phyloP scores from a whole-genome alignment of 2,113 vertebrate genomes.

The Shinisaurus crocodilurus region DNA sequence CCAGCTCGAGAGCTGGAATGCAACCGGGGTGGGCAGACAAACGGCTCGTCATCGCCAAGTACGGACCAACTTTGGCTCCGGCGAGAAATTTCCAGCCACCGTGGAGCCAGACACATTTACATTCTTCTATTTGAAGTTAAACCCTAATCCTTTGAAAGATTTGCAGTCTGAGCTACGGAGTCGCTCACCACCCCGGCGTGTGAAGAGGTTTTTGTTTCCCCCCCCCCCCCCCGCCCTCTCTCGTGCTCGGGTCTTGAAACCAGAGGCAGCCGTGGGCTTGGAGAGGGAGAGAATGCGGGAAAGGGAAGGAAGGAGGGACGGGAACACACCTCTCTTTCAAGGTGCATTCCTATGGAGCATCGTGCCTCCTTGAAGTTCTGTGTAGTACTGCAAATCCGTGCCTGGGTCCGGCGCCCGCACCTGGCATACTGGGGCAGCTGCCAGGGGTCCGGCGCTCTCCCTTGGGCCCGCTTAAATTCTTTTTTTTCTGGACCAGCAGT shows the following conservation, averaged over 20 bases:
- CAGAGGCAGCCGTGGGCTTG: conserved; percentile 21
- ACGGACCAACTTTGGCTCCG: conserved; percentile 71
- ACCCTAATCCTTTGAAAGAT: conserved; percentile 70
- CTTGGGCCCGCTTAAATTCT: not conserved
- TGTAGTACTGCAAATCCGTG: not conserved
- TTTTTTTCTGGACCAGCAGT: too few relatives aligned
- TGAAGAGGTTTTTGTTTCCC: conserved; percentile 17
- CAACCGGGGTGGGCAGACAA: conserved; percentile 67
- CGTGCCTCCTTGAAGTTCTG: too few relatives aligned
- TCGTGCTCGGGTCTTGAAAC: conserved; percentile 41
- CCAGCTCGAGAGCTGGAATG: conserved; percentile 54
- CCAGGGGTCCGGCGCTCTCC: not conserved
- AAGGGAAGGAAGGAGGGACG: not conserved
- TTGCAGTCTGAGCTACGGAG: conserved; percentile 65
- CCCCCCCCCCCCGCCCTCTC: too few relatives aligned
- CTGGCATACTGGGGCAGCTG: not conserved
- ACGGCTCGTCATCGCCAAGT: conserved; percentile 64
- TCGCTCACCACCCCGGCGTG: conserved; percentile 53
- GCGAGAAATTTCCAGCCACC: conserved; percentile 72
- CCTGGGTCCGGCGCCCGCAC: not conserved
- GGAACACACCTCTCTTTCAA: rapidly evolving
- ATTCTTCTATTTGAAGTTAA: conserved; percentile 75
- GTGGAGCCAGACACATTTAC: conserved; percentile 77
- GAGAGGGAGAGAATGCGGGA: not conserved
- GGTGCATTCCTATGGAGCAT: not conserved